Evolutionary conservation across 2,888 invertebrate genomes (phyloP).

Genomic region (Rhagophthalmus giganteus): DNA sequence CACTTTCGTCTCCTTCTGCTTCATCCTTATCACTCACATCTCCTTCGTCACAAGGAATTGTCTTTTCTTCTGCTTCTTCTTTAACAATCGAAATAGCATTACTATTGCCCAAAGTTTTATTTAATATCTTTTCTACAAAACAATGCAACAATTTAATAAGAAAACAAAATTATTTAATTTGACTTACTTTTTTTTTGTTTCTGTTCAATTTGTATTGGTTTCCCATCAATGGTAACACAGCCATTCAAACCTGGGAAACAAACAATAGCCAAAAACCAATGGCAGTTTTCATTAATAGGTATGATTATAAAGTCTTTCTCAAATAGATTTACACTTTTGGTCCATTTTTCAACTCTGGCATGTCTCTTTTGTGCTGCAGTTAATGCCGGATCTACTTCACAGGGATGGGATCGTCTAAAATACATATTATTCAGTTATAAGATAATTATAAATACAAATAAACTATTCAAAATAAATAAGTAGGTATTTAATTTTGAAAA

Average conservation of each 20-base stretch:
- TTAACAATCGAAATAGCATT: conserved; percentile 63
- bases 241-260: conserved; percentile 88
- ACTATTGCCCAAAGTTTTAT: conserved; percentile 67
- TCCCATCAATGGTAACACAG: conserved; percentile 69
- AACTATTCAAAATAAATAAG: no score
- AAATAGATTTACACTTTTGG: conserved; percentile 94
- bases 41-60: conserved; percentile 69
- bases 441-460: not conserved
- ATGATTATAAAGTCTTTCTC: conserved; percentile 95
- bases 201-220: conserved; percentile 57
- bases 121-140: conserved; percentile 61
- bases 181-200: conserved; percentile 57
- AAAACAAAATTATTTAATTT: not conserved
- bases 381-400: conserved; percentile 68
- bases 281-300: conserved; percentile 97
- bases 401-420: conserved; percentile 60
- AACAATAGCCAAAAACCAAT: conserved; percentile 97
- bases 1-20: conserved; percentile 76
- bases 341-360: conserved; percentile 92
- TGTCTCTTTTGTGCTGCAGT: conserved; percentile 85
- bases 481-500: no score
- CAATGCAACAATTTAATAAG: conserved; percentile 5
- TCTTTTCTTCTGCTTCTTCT: conserved; percentile 56
- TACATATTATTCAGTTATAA: not conserved
- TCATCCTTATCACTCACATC: conserved; percentile 71